phyloP scores from a whole-genome alignment of 92 coral and sea anemone genomes.

The Umimayanthus kanabou region DNA sequence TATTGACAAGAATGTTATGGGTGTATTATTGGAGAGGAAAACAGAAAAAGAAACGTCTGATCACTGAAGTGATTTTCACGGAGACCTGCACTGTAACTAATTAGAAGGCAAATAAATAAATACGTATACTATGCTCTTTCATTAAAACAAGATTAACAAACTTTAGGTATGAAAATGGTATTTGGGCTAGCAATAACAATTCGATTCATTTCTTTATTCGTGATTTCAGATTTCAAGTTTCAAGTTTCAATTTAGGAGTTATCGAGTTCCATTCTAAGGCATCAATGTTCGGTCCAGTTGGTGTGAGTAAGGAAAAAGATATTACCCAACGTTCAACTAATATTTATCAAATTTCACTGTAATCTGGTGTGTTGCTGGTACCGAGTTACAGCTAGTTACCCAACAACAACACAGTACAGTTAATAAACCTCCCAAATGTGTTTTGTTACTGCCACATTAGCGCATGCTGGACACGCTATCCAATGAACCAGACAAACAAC shows the following conservation, averaged over 20 bases:
- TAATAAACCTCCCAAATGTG: too few relatives aligned
- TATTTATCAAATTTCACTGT: not conserved
- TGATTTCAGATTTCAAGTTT: not conserved
- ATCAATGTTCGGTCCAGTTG: not conserved
- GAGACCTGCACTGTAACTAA: not conserved
- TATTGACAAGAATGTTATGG: not conserved
- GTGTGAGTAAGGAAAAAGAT: not conserved
- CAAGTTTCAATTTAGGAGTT: not conserved
- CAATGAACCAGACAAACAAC: slow-evolving; percentile 86
- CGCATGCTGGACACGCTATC: slow-evolving; percentile 80
- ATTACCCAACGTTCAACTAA: not conserved
- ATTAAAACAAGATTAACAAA: too few relatives aligned
- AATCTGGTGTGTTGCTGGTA: too few relatives aligned
- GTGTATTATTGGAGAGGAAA: not conserved
- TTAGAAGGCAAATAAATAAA: too few relatives aligned
- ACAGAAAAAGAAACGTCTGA: too few relatives aligned
- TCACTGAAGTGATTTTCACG: too few relatives aligned
- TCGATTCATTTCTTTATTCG: too few relatives aligned
- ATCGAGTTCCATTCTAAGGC: not conserved
- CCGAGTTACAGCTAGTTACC: not conserved
- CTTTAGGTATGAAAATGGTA: too few relatives aligned
- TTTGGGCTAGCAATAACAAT: too few relatives aligned
- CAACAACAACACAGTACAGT: not conserved
- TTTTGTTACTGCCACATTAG: slow-evolving; percentile 19
- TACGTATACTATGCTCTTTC: too few relatives aligned